phyloP scores from a whole-genome alignment of 2,113 vertebrate genomes.

The Limanda limanda region DNA sequence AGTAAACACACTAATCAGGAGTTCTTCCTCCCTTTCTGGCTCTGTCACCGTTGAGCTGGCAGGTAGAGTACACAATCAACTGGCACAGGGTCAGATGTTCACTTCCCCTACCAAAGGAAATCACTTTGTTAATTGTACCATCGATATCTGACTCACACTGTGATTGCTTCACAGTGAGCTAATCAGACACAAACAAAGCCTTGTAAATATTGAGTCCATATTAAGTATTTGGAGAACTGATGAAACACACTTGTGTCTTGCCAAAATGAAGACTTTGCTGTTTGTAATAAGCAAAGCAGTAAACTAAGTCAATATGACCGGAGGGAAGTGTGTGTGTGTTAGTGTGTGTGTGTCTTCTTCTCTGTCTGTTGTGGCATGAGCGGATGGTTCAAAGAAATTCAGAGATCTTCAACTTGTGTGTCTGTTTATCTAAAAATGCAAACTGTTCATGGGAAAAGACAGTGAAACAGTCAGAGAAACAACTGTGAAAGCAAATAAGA shows the following conservation, averaged over 20 bases:
- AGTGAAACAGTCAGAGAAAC: slow-evolving; percentile 20
- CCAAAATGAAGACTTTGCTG: slow-evolving; percentile 40
- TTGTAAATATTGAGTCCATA: slow-evolving; percentile 49
- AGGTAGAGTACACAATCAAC: slow-evolving; percentile 36
- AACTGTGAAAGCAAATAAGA: slow-evolving; percentile 15
- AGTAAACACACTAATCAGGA: slow-evolving; percentile 39
- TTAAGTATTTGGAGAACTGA: slow-evolving; percentile 37
- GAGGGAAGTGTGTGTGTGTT: not conserved
- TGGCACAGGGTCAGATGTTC: slow-evolving; percentile 52
- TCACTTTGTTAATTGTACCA: slow-evolving; percentile 43
- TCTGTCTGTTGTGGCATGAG: slow-evolving; percentile 19
- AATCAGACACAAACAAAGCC: slow-evolving; percentile 34
- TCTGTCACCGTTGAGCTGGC: slow-evolving; percentile 16
- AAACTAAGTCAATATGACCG: slow-evolving; percentile 26
- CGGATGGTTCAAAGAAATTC: slow-evolving; percentile 53
- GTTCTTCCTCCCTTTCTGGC: slow-evolving; percentile 20
- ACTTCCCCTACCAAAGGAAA: slow-evolving; percentile 58
- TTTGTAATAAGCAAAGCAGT: slow-evolving; percentile 52
- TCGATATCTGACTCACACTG: slow-evolving; percentile 36
- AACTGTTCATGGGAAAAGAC: slow-evolving; percentile 30
- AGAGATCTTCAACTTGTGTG: slow-evolving; percentile 12
- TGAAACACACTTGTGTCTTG: slow-evolving; percentile 45
- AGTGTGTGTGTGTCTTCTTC: not conserved
- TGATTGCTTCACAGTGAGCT: slow-evolving; percentile 11
- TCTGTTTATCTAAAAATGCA: slow-evolving; percentile 30